Evolutionary conservation across 1,140 invertebrate genomes (phyloP).

Genomic region (Drosophila santomea): DNA sequence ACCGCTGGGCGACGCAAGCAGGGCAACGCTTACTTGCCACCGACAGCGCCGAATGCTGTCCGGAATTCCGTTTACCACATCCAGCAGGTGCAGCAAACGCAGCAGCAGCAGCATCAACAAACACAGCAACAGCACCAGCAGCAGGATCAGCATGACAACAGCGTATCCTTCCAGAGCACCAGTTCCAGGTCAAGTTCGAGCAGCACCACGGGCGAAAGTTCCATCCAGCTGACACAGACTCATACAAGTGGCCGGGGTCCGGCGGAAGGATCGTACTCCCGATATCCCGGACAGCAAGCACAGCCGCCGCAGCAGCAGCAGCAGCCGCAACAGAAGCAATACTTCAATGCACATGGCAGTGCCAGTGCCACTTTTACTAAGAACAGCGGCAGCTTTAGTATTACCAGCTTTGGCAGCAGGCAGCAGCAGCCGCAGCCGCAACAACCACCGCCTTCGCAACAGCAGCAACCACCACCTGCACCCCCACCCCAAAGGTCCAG

Average conservation of each 20-base stretch:
- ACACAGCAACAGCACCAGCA: slow-evolving; percentile 57
- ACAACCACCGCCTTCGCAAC: slow-evolving; percentile 26
- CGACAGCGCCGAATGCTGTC: slow-evolving; percentile 48
- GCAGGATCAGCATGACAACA: slow-evolving; percentile 58
- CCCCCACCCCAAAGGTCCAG: slow-evolving; percentile 26
- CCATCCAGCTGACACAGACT: slow-evolving; percentile 59
- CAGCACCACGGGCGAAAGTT: slow-evolving; percentile 48
- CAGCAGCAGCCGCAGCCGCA: slow-evolving; percentile 26
- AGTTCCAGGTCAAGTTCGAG: slow-evolving; percentile 52
- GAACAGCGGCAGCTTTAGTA: slow-evolving; percentile 77
- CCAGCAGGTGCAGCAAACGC: slow-evolving; percentile 40
- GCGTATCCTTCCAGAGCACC: slow-evolving; percentile 60
- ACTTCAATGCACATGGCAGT: slow-evolving; percentile 70
- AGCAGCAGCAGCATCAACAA: slow-evolving; percentile 54
- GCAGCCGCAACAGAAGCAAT: slow-evolving; percentile 64
- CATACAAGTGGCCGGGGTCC: slow-evolving; percentile 51
- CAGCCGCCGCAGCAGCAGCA: slow-evolving; percentile 20
- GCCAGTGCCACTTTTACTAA: slow-evolving; percentile 65
- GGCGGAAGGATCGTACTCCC: slow-evolving; percentile 65
- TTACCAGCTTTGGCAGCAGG: slow-evolving; percentile 71
- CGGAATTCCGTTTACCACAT: slow-evolving; percentile 74
- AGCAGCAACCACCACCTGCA: slow-evolving; percentile 31
- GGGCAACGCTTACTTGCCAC: slow-evolving; percentile 76
- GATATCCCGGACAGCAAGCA: slow-evolving; percentile 47
- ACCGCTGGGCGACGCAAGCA: slow-evolving; percentile 46